These are phyloP conservation scores for Hippopotamyrus pictus DNA, from an alignment of 2,797 vertebrate genomes.

Conservation along the genomic window DNA sequence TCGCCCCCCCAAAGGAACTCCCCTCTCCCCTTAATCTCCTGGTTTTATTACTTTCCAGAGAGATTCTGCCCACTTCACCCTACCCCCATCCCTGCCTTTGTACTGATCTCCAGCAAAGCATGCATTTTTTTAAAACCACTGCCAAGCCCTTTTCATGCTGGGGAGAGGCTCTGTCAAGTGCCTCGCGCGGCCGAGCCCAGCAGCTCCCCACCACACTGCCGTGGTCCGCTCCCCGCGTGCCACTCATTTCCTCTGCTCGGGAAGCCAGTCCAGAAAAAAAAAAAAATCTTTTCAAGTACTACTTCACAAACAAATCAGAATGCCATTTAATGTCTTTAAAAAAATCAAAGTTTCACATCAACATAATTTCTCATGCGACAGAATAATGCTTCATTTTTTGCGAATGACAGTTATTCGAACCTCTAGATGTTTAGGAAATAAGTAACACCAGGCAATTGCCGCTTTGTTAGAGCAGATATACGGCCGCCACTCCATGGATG, in stretches of 20 bases:
- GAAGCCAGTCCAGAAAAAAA: not conserved
- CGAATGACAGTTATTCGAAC: not conserved
- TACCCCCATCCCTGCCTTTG: slow-evolving; percentile 69
- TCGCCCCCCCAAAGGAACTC: slow-evolving; percentile 68
- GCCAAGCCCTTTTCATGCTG: slow-evolving; percentile 61
- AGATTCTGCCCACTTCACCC: slow-evolving; percentile 63
- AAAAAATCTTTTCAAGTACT: slow-evolving; percentile 31
- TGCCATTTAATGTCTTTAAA: not conserved
- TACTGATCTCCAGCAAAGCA: slow-evolving; percentile 67
- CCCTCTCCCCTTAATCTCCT: slow-evolving; percentile 67
- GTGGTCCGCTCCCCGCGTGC: slow-evolving; percentile 19
- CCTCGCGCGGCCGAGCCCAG: slow-evolving; percentile 50
- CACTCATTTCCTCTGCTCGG: slow-evolving; percentile 7
- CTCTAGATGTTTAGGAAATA: not conserved
- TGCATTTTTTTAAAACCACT: slow-evolving; percentile 48
- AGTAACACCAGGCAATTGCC: not conserved
- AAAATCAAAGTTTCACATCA: not conserved
- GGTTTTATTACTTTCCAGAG: slow-evolving; percentile 81
- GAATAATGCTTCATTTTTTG: slow-evolving; percentile 3
- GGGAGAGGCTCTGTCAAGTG: slow-evolving; percentile 62
- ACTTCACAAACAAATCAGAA: slow-evolving; percentile 2
- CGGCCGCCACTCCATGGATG: not conserved
- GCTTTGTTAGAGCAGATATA: not conserved
- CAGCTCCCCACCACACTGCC: slow-evolving; percentile 44
- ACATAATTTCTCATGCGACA: not conserved